Conservation (phyloP, 2,113 vertebrate genomes). For the Ceratotherium simum region DNA sequence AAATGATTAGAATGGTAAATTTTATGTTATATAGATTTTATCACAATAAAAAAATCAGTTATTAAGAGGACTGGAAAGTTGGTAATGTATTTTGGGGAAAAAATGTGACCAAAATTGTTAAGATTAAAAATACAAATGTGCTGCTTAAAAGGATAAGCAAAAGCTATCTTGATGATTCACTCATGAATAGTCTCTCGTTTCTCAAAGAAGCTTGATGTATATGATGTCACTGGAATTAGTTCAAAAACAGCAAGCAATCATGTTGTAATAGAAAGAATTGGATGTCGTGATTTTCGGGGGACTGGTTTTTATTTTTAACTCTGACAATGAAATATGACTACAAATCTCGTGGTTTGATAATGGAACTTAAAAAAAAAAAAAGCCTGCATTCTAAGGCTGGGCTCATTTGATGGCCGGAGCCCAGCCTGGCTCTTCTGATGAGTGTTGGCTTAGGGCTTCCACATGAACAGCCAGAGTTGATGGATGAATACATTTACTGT, state of each 20-base stretch:
- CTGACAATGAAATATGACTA: conserved; percentile 64
- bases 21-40: background rate
- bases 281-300: background rate
- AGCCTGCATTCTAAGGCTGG: background rate
- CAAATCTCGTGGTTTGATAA: conserved; percentile 39
- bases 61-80: background rate
- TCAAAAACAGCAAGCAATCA: conserved; percentile 30
- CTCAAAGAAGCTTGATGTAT: background rate
- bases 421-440: background rate
- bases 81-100: background rate
- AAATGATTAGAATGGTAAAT: background rate
- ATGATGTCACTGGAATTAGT: conserved; percentile 17
- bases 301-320: conserved; percentile 61
- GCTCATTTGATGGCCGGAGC: background rate
- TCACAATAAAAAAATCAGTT: background rate
- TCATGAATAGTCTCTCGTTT: background rate
- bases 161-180: background rate
- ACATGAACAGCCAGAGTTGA: background rate
- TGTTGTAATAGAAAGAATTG: background rate
- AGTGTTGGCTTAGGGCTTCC: background rate
- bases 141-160: background rate
- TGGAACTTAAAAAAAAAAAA: background rate
- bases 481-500: background rate
- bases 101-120: background rate
- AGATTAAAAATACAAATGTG: background rate